These are phyloP conservation scores for Gastrophryne carolinensis DNA, from an alignment of 2,797 vertebrate species.

Conservation along the genomic window DNA sequence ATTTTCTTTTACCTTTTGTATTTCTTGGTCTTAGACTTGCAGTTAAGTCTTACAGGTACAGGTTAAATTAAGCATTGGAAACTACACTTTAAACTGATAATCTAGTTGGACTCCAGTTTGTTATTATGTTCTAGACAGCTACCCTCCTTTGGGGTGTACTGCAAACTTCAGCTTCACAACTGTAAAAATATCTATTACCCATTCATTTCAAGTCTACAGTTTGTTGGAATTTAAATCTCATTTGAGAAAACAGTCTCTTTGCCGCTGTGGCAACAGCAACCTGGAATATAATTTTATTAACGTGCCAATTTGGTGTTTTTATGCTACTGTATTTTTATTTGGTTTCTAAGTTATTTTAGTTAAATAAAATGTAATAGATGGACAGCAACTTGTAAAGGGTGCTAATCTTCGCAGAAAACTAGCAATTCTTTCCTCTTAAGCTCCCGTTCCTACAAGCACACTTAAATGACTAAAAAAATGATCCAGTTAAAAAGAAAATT, in stretches of 20 bases:
- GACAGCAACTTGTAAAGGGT: too few species aligned
- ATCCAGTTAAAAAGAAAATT: too few species aligned
- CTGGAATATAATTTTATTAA: not conserved
- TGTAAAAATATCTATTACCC: conserved; percentile 21
- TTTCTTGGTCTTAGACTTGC: conserved; percentile 16
- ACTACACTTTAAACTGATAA: not conserved
- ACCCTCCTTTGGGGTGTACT: conserved; percentile 1
- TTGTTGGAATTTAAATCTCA: not conserved
- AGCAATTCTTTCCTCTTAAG: too few species aligned
- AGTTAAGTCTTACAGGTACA: not conserved
- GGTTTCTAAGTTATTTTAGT: too few species aligned
- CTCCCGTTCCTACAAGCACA: too few species aligned
- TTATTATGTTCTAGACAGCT: conserved; percentile 1
- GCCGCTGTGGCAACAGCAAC: not conserved
- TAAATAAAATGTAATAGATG: too few species aligned
- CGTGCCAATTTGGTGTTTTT: not conserved
- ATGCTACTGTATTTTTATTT: not conserved
- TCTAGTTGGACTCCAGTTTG: not conserved
- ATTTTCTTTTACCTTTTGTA: conserved; percentile 5
- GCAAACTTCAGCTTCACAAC: not conserved
- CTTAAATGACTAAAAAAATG: too few species aligned
- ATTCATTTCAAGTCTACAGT: not conserved
- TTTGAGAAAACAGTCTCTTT: not conserved
- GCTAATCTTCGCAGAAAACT: too few species aligned
- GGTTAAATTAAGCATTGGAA: not conserved